Evolutionary conservation across 2,888 invertebrate genomes (phyloP), one percentile per base, ranked within the genome.

Genomic region (Hirtodrosophila alboralis): DNA sequence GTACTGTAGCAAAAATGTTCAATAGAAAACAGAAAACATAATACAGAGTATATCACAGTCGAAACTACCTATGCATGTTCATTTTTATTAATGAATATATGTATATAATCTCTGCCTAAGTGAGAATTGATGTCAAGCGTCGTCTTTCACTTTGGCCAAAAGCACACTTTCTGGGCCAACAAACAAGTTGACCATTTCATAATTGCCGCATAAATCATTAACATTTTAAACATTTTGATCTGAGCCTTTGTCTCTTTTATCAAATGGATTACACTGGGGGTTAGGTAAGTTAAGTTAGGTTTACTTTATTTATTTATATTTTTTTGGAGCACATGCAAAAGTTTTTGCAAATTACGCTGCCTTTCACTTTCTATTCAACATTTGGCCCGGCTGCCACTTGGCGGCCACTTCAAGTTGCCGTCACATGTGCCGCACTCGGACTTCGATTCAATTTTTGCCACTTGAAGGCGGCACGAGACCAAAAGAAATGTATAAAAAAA

Each of bases 361-460:
- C 69, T 70, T 70, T 70, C 75, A 74, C 69, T 70, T 70, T 70
- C 69, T 30, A 74, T 49, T 68, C 52, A 38, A 27, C 52, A 51
- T 12, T 51, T 51, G 49, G 14, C 33, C n/a, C n/a, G n/a, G n/a
- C n/a, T n/a, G 34, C 36, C 52, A 51, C 13, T 51, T 51, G 49
- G 14, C 33, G 21, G 34, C 16, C 30, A 48, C 62, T 62, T 33
- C 28, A 26, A 37, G 23, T 16, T 31, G 41, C 27, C 26, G 34
- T 38, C 59, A 66, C 45, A 68, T 66, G 26, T 73, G 54, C 47
- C 51, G 18, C 52, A 56, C 16, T 36, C 16, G 74, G n/a, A n/a
- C 62, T 54, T 68, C 47, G 68, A 33, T 36, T 69, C 47, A 54
- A 44, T 53, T 60, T 68, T 70, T 74, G 75, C 69, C 69, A 73